Evolutionary conservation across 2,797 vertebrate genomes (phyloP).

Genomic region (Bufotes viridis): DNA sequence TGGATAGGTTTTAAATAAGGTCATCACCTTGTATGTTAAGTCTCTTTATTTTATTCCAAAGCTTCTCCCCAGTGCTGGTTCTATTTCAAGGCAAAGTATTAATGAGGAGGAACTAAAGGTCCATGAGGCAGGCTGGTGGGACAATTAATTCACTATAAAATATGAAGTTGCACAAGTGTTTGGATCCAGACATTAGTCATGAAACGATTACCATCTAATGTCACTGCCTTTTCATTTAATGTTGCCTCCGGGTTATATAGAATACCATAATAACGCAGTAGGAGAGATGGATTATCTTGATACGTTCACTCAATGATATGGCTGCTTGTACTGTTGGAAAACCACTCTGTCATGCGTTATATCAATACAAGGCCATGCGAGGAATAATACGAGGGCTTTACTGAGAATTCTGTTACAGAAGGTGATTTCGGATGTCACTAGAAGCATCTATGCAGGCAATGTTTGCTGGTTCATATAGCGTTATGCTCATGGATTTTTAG

Average conservation of each 20-base stretch:
- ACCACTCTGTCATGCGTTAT: slow-evolving; percentile 17
- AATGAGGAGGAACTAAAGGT: slow-evolving; percentile 48
- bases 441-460: background rate
- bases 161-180: slow-evolving; percentile 29
- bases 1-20: slow-evolving; percentile 39
- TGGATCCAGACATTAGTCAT: slow-evolving; percentile 45
- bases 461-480: background rate
- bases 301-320: slow-evolving; percentile 26
- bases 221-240: slow-evolving; percentile 48
- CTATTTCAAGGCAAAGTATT: slow-evolving; percentile 39
- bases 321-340: slow-evolving; percentile 2
- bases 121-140: slow-evolving; percentile 18
- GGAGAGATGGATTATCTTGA: slow-evolving; percentile 34
- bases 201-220: slow-evolving; percentile 47
- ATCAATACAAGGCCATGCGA: slow-evolving; percentile 14
- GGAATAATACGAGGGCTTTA: slow-evolving; percentile 2
- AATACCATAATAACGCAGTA: slow-evolving; percentile 34
- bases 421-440: background rate
- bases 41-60: background rate
- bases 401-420: background rate
- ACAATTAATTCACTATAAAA: slow-evolving; percentile 52
- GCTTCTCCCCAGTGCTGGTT: background rate
- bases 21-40: slow-evolving; percentile 18
- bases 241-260: slow-evolving; percentile 26
- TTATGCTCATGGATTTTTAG: background rate